Base-by-base conservation (phyloP, 2,888 invertebrate genomes). In the Eudemis profundana region DNA sequence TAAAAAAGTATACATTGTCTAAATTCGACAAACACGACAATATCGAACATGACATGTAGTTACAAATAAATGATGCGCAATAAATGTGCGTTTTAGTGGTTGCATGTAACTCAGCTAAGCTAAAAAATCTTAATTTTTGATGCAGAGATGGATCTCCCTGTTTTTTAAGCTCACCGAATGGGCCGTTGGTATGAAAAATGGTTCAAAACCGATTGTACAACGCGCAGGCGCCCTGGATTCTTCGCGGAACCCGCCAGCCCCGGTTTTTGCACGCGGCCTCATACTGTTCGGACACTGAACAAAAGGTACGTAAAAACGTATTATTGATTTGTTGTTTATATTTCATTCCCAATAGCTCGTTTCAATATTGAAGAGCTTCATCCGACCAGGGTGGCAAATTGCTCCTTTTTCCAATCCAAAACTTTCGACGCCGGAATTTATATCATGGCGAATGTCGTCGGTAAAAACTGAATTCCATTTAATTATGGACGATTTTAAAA, bases 401-500 rank as follows among this genome's bases (percentile, higher is more conserved):
- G 79, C 74, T 82, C 77, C 81, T 88, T 90, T 89, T 90, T 86
- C 78, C 72, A 75, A 71, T 74, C 70, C 68, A 70, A 72, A 76
- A 80, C 77, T 75, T 78, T 76, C 71, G 77, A 84, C 81, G 77
- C 80, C 80, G 85, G 90, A 89, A 91, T 91, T 84, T 89, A 88
- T 90, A 88, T 86, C 82, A 87, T 82, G 82, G 82, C 82, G 85
- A 88, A 87, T 84, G 84, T 77, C 72, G 68, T 59, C 42, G 51
- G 78, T 78, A 91, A 91, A 89, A 91, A 90, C 78, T 77, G 78
- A 82, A 92, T 92, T 90, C 92, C 92, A 86, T 85, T 91, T 91
- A 91, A 92, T 92, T 92, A 92, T 90, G 89, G 86, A 85, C 85
- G 89, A 89, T 90, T 91, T 89, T 91, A 82, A 86, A 90, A 90